phyloP scores from a whole-genome alignment of 2,888 invertebrate genomes.

The Heteropelma amictum region DNA sequence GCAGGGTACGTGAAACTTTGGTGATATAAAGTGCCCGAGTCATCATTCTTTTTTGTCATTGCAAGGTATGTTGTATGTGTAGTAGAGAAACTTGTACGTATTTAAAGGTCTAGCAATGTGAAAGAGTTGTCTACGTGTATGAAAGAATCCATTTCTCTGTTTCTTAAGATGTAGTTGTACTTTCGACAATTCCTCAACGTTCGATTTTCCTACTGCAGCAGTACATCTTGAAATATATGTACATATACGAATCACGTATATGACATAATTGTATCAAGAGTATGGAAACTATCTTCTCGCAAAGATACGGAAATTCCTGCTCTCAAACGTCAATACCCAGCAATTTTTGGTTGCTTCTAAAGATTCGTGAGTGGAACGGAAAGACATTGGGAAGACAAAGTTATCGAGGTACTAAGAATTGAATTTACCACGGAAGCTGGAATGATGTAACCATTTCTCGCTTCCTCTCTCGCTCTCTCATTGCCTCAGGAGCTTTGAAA shows the following conservation, averaged over 20 bases:
- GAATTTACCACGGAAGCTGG: slow-evolving; percentile 4
- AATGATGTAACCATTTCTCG: background rate
- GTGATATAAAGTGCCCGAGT: slow-evolving; percentile 22
- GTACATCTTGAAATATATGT: background rate
- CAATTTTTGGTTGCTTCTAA: no score
- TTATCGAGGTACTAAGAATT: background rate
- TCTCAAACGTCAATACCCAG: no score
- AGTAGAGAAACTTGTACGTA: no score
- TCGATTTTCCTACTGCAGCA: background rate
- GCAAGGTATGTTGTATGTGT: background rate
- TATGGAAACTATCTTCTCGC: background rate
- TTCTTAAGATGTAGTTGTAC: no score
- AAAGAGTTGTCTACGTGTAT: no score
- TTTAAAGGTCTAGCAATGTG: no score
- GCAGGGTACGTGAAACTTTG: slow-evolving; percentile 27
- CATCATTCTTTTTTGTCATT: slow-evolving; percentile 15
- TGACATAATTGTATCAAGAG: background rate
- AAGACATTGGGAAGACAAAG: background rate
- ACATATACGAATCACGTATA: no score
- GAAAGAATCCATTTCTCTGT: no score
- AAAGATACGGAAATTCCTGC: no score
- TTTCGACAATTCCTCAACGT: background rate
- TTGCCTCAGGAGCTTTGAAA: background rate
- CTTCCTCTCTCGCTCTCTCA: background rate
- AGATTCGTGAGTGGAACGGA: no score